Percentiles rank a stretch among this genome's conserved stretches.
Evolutionary conservation across 2,888 invertebrate species (phyloP).

Genomic region (Eilema sororculum): DNA sequence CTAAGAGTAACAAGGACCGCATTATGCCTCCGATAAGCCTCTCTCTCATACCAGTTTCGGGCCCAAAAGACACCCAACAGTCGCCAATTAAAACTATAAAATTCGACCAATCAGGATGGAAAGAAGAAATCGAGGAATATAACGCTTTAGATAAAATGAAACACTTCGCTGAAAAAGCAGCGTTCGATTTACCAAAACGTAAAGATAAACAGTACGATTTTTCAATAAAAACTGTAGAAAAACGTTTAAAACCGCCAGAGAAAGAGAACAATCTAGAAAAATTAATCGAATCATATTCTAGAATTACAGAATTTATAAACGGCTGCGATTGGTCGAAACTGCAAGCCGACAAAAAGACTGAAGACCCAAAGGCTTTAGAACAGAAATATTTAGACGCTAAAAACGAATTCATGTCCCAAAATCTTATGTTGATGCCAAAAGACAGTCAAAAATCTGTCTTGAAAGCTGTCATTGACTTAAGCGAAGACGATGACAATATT

Average conservation of each 20-base stretch:
- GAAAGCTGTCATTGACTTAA: conserved; percentile 79
- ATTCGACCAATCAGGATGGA: conserved; percentile 71
- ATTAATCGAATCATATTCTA: conserved; percentile 80
- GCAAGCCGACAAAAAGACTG: conserved; percentile 66
- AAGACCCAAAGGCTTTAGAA: conserved; percentile 75
- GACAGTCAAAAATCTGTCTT: conserved; percentile 68
- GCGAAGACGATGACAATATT: conserved; percentile 74
- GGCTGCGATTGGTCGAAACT: conserved; percentile 83
- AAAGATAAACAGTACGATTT: conserved; percentile 62
- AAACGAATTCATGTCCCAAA: conserved; percentile 83
- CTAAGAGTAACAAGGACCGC: conserved; percentile 71
- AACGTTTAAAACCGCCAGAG: conserved; percentile 61
- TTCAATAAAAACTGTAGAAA: conserved; percentile 59
- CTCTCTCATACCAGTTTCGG: conserved; percentile 79
- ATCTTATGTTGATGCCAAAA: conserved; percentile 80
- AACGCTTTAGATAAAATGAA: conserved; percentile 85
- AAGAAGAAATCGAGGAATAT: conserved; percentile 76
- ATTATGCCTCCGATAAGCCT: conserved; percentile 82
- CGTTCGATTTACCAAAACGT: conserved; percentile 79
- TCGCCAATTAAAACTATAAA: conserved; percentile 73
- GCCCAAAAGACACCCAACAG: conserved; percentile 68
- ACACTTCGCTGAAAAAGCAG: conserved; percentile 83
- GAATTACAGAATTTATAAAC: conserved; percentile 82
- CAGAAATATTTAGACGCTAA: conserved; percentile 82
- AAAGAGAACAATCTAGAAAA: conserved; percentile 78